phyloP scores from a whole-genome alignment of 1,140 invertebrate genomes.

The Macrobrachium rosenbergii region DNA sequence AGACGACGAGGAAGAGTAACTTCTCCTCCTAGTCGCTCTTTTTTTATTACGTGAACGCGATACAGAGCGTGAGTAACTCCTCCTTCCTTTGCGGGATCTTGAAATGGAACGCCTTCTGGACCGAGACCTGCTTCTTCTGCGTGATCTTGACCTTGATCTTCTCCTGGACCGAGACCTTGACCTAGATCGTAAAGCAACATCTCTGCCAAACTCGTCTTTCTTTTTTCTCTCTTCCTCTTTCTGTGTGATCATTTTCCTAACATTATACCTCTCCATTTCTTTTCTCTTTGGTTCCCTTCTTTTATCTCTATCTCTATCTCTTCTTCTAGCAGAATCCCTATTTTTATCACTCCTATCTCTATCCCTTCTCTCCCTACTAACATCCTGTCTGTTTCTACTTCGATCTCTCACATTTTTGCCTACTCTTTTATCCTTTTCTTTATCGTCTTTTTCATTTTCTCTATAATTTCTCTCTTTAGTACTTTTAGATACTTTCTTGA shows the following conservation, averaged over 20 bases:
- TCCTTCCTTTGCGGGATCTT: slow-evolving; percentile 52
- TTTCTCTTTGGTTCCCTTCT: slow-evolving; percentile 69
- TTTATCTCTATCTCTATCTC: slow-evolving; percentile 55
- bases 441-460: slow-evolving; percentile 63
- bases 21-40: slow-evolving; percentile 55
- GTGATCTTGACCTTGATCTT: slow-evolving; percentile 67
- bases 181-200: slow-evolving; percentile 72
- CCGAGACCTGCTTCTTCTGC: slow-evolving; percentile 66
- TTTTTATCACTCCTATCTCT: slow-evolving; percentile 46
- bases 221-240: slow-evolving; percentile 70
- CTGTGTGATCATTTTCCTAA: slow-evolving; percentile 80
- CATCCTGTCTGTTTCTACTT: slow-evolving; percentile 19
- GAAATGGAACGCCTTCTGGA: slow-evolving; percentile 65
- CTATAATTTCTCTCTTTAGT: slow-evolving; percentile 69
- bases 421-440: slow-evolving; percentile 54
- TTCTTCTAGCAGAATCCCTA: slow-evolving; percentile 37
- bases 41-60: slow-evolving; percentile 62
- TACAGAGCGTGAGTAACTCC: slow-evolving; percentile 54
- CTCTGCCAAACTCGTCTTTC: slow-evolving; percentile 86
- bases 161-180: slow-evolving; percentile 61
- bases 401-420: slow-evolving; percentile 35
- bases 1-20: slow-evolving; percentile 62
- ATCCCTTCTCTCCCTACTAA: slow-evolving; percentile 10
- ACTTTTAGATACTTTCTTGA: slow-evolving; percentile 66
- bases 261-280: slow-evolving; percentile 85